phyloP scores from a whole-genome alignment of 2,797 vertebrate genomes.

The Poecile montanus region DNA sequence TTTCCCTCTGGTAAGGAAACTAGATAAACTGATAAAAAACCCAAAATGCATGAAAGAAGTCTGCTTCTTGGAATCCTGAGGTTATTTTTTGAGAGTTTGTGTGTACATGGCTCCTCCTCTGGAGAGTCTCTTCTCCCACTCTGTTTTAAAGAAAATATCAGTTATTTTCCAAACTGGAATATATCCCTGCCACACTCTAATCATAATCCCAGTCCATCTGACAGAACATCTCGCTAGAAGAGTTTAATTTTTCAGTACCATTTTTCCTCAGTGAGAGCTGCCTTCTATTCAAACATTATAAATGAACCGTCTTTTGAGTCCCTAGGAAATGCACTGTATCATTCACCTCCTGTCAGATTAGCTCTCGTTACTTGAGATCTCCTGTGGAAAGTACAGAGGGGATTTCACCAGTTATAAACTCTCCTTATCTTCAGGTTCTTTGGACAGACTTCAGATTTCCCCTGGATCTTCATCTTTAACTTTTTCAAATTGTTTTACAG shows the following conservation, averaged over 20 bases:
- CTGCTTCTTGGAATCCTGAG: not conserved
- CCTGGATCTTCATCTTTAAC: slow-evolving; percentile 20
- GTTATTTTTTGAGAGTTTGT: not conserved
- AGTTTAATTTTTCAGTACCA: slow-evolving; percentile 5
- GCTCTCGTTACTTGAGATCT: not conserved
- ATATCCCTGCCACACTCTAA: not conserved
- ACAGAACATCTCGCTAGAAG: not conserved
- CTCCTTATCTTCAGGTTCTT: slow-evolving; percentile 32
- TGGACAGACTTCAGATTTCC: slow-evolving; percentile 28
- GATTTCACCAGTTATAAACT: slow-evolving; percentile 44
- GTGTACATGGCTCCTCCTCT: not conserved
- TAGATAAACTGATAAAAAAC: not conserved
- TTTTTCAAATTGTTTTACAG: not conserved
- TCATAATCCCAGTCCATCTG: not conserved
- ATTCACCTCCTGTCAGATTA: slow-evolving; percentile 40
- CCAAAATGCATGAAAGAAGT: not conserved
- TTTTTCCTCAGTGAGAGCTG: not conserved
- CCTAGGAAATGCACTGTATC: slow-evolving; percentile 12
- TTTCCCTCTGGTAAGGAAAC: not conserved
- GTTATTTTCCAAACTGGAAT: not conserved
- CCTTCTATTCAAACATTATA: slow-evolving; percentile 17
- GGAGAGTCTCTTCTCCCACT: not conserved
- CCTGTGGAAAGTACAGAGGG: not conserved
- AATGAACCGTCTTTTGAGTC: slow-evolving; percentile 16
- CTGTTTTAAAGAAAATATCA: not conserved